Evolutionary conservation across 2,113 vertebrate genomes (phyloP).

Genomic region (Mustela lutreola): DNA sequence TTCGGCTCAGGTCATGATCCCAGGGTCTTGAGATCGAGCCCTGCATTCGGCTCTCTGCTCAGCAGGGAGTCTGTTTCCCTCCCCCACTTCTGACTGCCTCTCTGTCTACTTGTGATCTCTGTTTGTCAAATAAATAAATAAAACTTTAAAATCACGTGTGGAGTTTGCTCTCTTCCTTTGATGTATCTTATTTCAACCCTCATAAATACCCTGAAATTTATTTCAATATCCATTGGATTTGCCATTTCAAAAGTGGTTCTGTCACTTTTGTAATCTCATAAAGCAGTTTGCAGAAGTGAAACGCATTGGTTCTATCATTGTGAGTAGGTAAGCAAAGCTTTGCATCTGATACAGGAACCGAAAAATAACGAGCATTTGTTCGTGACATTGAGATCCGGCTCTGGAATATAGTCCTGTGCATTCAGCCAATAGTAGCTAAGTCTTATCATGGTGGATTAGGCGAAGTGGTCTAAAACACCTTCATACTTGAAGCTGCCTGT

Average conservation of each 20-base stretch:
- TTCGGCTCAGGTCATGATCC: too few relatives aligned
- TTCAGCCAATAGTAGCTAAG: neutral
- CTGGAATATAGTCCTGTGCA: neutral
- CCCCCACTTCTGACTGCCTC: too few relatives aligned
- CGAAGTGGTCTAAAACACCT: neutral
- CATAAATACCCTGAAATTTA: neutral
- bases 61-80: too few relatives aligned
- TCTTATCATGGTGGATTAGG: neutral
- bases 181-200: neutral
- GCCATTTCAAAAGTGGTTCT: neutral
- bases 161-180: neutral
- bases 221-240: neutral
- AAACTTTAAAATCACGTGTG: neutral
- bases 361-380: neutral
- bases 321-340: neutral
- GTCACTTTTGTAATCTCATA: neutral
- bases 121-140: too few relatives aligned
- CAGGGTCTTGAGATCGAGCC: too few relatives aligned
- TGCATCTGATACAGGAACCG: neutral
- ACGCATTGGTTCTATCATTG: neutral
- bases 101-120: too few relatives aligned
- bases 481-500: neutral
- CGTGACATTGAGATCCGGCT: neutral
- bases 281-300: neutral
- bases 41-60: too few relatives aligned